phyloP scores from a whole-genome alignment of 2,797 vertebrate species.

The Halcyon chelicuti region DNA sequence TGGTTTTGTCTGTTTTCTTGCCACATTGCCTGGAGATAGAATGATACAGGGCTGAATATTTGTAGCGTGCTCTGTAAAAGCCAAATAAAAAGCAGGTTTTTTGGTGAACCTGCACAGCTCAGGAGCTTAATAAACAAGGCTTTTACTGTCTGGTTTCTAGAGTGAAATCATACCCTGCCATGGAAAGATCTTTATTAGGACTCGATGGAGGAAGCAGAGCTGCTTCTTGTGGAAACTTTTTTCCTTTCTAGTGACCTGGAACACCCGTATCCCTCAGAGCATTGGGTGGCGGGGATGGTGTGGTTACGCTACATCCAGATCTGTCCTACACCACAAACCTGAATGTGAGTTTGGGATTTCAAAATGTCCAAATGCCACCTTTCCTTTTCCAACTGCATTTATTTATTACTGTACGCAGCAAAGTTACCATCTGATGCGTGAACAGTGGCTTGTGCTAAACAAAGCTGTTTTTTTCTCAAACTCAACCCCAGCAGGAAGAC shows the following conservation, averaged over 20 bases:
- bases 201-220: background rate
- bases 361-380: background rate
- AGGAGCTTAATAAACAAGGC: background rate
- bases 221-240: background rate
- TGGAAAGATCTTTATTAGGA: background rate
- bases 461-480: background rate
- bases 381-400: background rate
- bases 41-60: conserved; percentile 6
- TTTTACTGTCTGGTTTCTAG: conserved; percentile 13
- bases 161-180: background rate
- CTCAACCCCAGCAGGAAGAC: background rate
- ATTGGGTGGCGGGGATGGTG: background rate
- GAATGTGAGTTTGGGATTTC: background rate
- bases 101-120: background rate
- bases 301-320: background rate
- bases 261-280: fast-evolving
- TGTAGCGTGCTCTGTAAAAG: conserved; percentile 35
- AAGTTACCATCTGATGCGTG: background rate
- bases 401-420: background rate
- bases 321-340: background rate
- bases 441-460: background rate
- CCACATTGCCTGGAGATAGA: background rate
- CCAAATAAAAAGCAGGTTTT: background rate
- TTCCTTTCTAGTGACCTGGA: background rate
- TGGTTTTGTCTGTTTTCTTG: conserved; percentile 33